Evolutionary conservation across 2,113 vertebrate genomes (phyloP), one percentile per base, ranked within the genome.

Genomic region (Lampris megalopsis): DNA sequence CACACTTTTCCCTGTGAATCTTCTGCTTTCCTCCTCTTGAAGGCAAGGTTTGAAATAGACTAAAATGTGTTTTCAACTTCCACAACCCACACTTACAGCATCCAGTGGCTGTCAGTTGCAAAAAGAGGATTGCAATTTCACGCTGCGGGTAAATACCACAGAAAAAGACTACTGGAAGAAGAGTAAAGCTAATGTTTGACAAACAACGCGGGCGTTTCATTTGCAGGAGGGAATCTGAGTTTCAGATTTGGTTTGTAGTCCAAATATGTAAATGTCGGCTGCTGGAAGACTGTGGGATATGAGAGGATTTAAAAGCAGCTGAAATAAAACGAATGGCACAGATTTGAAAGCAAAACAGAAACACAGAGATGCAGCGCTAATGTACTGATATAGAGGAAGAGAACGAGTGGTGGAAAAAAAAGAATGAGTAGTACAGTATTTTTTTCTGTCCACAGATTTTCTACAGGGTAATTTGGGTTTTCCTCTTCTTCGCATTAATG

Each of bases 221-320:
- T 24, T n/a, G 5, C 0, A 11, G 68, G 61, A 59, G 75, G 48
- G 59, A 72, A 63, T 24, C 45, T 38, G 3, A 85, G 78, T 86
- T 87, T 81, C 76, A 73, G 63, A 84, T 71, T 80, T 63, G 63
- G 78, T 88, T 85, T 81, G 81, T 83, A 86, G 87, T 90, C 81
- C 78, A 74, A 54, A 45, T 49, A 67, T 71, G 67, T 79, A 59
- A 24, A 24, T 24, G 24, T 24, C 53, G 63, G 81, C 68, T 57
- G 49, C 69, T 75, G 68, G 70, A 60, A 13, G 59, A 71, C 35
- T 11, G 43, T 11, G 10, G 11, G 83, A 73, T 61, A 79, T 77
- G 82, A 75, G 73, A 53, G 5, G 88, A 86, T 64, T 88, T 75
- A 75, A 60, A 88, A 86, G 63, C 40, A 79, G 73, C 58, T 54